Percentiles rank a stretch among this genome's conserved stretches.
Conservation (phyloP, 2,113 vertebrate species). For the Donacobius atricapilla region DNA sequence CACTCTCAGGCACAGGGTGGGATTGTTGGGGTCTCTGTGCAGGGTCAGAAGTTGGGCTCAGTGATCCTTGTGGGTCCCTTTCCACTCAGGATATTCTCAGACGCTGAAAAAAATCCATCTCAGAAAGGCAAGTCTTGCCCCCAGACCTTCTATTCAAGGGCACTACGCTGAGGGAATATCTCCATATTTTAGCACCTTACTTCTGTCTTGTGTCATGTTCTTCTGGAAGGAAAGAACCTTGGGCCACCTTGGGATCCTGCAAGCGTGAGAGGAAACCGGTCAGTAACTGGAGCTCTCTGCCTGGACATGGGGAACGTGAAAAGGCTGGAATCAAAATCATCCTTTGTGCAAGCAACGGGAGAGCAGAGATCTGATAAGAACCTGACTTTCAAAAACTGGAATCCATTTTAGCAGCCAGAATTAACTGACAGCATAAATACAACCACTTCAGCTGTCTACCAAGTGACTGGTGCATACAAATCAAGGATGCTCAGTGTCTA, state of each 20-base stretch:
- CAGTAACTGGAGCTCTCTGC: neutral
- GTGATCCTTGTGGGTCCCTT: neutral
- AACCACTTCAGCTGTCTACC: slow-evolving; percentile 15
- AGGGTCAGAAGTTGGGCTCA: neutral
- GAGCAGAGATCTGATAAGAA: neutral
- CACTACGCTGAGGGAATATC: neutral
- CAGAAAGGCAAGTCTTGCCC: neutral
- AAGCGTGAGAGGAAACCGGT: neutral
- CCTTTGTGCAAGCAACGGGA: neutral
- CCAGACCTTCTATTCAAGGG: neutral
- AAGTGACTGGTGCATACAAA: slow-evolving; percentile 34
- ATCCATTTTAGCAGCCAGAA: slow-evolving; percentile 13
- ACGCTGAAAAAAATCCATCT: neutral
- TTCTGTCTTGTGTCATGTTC: neutral
- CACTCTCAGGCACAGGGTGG: neutral
- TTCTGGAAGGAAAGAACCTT: neutral
- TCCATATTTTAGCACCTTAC: neutral
- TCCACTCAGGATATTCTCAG: neutral
- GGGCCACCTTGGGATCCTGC: neutral
- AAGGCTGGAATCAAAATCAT: neutral
- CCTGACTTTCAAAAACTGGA: neutral
- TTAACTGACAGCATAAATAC: slow-evolving; percentile 27
- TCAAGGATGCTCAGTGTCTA: slow-evolving; percentile 11
- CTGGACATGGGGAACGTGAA: neutral
- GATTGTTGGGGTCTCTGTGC: neutral